Conservation (phyloP, 1,140 invertebrate genomes). For the Schlechtendalia chinensis region DNA sequence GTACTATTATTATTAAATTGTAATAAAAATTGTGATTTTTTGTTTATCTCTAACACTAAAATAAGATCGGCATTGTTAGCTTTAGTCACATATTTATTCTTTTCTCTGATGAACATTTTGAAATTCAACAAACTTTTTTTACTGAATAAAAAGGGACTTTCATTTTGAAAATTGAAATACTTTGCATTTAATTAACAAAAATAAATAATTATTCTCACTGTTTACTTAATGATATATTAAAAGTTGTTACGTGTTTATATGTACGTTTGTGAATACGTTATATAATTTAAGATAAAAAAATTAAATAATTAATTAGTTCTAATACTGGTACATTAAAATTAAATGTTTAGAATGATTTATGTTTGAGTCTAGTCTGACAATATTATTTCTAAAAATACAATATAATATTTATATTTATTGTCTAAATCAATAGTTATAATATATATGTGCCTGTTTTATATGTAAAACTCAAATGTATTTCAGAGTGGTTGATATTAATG, state of each 20-base stretch:
- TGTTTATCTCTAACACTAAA: background rate
- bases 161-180: background rate
- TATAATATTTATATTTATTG: conserved; percentile 8
- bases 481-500: background rate
- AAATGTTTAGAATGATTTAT: conserved; percentile 17
- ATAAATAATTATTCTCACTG: background rate
- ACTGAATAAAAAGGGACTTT: background rate
- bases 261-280: background rate
- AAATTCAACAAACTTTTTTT: background rate
- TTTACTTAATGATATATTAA: conserved; percentile 7
- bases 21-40: background rate
- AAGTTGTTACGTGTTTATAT: background rate
- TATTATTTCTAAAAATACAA: conserved; percentile 10
- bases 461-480: background rate
- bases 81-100: conserved; percentile 35
- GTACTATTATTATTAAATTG: background rate
- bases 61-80: background rate
- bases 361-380: conserved; percentile 29
- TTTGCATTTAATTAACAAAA: conserved; percentile 21
- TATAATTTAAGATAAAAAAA: conserved; percentile 24
- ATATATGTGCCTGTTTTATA: conserved; percentile 32
- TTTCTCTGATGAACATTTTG: background rate
- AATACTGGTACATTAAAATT: background rate
- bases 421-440: conserved; percentile 10
- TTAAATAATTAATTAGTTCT: conserved; percentile 14